A percentile compares a stretch with the other conserved stretches of the same genome.
Evolutionary conservation across 2,113 vertebrate species (phyloP).

Genomic region (Sporophila hypoxantha): DNA sequence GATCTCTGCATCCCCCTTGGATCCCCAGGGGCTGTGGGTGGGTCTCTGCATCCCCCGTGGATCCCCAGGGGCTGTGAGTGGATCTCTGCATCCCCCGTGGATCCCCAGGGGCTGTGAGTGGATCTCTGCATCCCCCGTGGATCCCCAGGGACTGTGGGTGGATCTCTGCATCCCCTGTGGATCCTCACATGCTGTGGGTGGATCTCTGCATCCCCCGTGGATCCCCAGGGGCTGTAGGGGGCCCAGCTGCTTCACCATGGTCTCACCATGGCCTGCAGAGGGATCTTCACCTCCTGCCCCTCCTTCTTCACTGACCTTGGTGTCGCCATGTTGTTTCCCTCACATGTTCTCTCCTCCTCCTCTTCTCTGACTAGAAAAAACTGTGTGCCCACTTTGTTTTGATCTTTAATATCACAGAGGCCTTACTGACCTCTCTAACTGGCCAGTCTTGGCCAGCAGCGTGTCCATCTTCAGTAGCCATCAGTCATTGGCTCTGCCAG

Average conservation of each 20-base stretch:
- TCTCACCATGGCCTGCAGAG: rapidly evolving
- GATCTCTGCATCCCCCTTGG: neutral
- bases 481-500: neutral
- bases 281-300: neutral
- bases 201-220: neutral
- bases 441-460: neutral
- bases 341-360: no score
- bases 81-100: no score
- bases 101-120: neutral
- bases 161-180: neutral
- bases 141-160: neutral
- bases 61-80: no score
- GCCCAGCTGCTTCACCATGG: neutral
- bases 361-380: neutral
- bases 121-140: rapidly evolving
- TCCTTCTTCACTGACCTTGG: neutral
- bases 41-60: no score
- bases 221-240: neutral
- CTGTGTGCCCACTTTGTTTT: neutral
- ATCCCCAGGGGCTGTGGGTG: neutral
- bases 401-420: neutral
- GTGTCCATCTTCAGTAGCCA: no score
- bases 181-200: neutral
- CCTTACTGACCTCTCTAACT: rapidly evolving
- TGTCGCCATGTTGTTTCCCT: neutral